A percentile compares a stretch with the other conserved stretches of the same genome.
Conservation (phyloP, 2,888 invertebrate species). For the Blastobasis adustella region DNA sequence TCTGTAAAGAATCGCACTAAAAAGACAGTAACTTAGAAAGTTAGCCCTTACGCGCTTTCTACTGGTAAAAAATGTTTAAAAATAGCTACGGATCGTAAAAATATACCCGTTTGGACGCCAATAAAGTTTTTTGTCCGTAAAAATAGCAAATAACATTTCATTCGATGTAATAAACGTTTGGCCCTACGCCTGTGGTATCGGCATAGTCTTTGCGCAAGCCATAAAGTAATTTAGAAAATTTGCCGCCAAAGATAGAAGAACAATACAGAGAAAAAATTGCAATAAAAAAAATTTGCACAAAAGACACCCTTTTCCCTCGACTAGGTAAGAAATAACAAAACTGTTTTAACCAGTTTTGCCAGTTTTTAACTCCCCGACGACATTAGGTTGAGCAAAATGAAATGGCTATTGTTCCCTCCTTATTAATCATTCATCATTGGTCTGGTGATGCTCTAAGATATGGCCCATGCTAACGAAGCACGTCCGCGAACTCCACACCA, state of each 20-base stretch:
- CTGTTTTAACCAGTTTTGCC: too few species aligned
- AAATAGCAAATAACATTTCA: constrained; percentile 15
- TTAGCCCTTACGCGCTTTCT: constrained; percentile 39
- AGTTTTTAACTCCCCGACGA: too few species aligned
- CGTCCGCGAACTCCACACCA: too few species aligned
- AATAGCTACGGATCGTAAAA: constrained; percentile 40
- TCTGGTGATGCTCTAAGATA: too few species aligned
- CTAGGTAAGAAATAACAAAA: too few species aligned
- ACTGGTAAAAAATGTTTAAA: constrained; percentile 31
- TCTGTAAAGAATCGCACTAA: constrained; percentile 13
- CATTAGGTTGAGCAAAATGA: too few species aligned
- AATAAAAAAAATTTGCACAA: too few species aligned
- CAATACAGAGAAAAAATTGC: background rate
- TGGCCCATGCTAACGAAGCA: too few species aligned
- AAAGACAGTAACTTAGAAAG: constrained; percentile 16
- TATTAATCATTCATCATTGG: too few species aligned
- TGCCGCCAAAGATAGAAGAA: constrained; percentile 1
- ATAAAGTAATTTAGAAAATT: constrained; percentile 2
- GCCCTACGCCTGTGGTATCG: constrained; percentile 4
- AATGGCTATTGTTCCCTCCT: too few species aligned
- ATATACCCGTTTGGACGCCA: constrained; percentile 2
- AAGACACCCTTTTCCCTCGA: too few species aligned
- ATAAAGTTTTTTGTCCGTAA: constrained; percentile 17
- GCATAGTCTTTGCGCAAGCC: constrained; percentile 4
- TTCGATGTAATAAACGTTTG: constrained; percentile 12